Percentiles rank a stretch among this genome's conserved stretches.
Evolutionary conservation across 2,888 invertebrate genomes (phyloP).

Genomic region (Ennomos erosarius): DNA sequence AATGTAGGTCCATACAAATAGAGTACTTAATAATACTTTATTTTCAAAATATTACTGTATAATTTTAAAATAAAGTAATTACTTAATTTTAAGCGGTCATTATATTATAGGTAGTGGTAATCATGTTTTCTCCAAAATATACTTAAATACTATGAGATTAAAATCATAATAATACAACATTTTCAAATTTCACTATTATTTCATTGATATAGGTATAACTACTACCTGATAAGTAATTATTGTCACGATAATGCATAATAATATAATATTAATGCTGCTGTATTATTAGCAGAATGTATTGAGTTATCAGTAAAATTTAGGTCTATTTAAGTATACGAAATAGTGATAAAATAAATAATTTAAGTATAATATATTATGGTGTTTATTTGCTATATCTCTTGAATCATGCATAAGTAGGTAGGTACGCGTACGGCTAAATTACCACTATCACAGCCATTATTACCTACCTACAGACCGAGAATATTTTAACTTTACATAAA

Average conservation of each 20-base stretch:
- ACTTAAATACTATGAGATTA: background rate
- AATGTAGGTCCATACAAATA: background rate
- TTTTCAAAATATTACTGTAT: too few species aligned
- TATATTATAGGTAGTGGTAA: too few species aligned
- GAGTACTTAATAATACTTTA: background rate
- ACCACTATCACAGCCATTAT: too few species aligned
- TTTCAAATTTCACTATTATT: too few species aligned
- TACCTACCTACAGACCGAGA: too few species aligned
- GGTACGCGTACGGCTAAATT: too few species aligned
- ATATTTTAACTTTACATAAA: too few species aligned
- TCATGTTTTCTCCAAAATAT: background rate
- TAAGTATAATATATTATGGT: background rate
- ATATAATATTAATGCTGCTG: constrained; percentile 1
- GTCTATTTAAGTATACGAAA: constrained; percentile 7
- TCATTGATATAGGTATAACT: too few species aligned
- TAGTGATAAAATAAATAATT: constrained; percentile 20
- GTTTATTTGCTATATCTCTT: background rate
- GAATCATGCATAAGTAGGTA: too few species aligned
- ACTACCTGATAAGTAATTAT: too few species aligned
- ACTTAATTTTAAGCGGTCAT: too few species aligned
- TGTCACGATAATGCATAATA: constrained; percentile 36
- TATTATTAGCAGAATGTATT: constrained; percentile 42
- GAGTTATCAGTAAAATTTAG: constrained; percentile 34
- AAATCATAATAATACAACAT: background rate
- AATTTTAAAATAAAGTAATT: too few species aligned